These are phyloP conservation scores for Paracanthobrama guichenoti DNA, from an alignment of 2,113 vertebrate genomes.

Conservation along the genomic window DNA sequence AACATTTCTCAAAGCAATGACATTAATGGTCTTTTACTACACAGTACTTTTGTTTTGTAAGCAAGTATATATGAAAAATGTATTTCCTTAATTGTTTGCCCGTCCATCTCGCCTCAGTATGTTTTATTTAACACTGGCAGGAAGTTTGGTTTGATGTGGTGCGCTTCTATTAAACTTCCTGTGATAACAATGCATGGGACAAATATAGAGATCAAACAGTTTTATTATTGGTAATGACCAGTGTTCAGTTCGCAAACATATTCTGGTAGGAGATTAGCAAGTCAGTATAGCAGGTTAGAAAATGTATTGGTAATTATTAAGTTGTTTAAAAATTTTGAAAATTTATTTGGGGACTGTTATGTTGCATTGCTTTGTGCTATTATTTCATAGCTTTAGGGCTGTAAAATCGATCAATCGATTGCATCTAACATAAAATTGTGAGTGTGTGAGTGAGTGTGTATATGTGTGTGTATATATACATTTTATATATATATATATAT, in stretches of 20 bases:
- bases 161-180: slow-evolving; percentile 9
- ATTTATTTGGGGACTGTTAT: too few relatives aligned
- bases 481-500: too few relatives aligned
- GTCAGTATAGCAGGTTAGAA: not conserved
- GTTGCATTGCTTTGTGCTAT: too few relatives aligned
- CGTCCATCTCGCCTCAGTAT: not conserved
- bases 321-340: too few relatives aligned
- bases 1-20: not conserved
- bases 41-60: not conserved
- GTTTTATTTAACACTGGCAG: slow-evolving; percentile 10
- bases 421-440: too few relatives aligned
- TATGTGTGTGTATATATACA: too few relatives aligned
- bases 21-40: not conserved
- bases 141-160: not conserved
- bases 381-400: too few relatives aligned
- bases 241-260: not conserved
- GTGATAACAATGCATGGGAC: not conserved
- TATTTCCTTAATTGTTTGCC: not conserved
- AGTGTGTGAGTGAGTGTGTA: too few relatives aligned
- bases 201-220: slow-evolving; percentile 19
- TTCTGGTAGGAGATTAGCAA: not conserved
- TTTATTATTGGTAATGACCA: not conserved
- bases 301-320: too few relatives aligned
- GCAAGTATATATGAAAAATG: not conserved
- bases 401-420: too few relatives aligned